These are phyloP conservation scores for Mylabris sibirica DNA, from an alignment of 2,888 invertebrate species.

Conservation along the genomic window DNA sequence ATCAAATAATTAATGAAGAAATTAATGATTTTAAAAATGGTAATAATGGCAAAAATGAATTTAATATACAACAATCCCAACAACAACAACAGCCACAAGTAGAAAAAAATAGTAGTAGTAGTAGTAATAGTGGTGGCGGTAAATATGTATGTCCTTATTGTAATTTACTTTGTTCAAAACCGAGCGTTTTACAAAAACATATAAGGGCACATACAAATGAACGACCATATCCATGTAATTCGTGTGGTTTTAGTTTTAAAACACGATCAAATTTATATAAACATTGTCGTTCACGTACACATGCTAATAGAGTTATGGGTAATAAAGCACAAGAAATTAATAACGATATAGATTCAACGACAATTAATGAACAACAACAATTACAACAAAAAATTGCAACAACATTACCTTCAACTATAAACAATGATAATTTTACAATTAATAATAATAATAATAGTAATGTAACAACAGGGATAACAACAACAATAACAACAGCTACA, in stretches of 20 bases:
- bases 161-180: constrained; percentile 88
- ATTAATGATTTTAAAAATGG: constrained; percentile 18
- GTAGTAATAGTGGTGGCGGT: constrained; percentile 70
- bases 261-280: constrained; percentile 94
- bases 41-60: constrained; percentile 18
- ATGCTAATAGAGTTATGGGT: constrained; percentile 60
- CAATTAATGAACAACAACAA: constrained; percentile 26
- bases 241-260: constrained; percentile 92
- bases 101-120: constrained; percentile 50
- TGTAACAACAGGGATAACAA: constrained; percentile 1
- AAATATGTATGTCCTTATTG: constrained; percentile 89
- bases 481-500: background rate
- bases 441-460: background rate
- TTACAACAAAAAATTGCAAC: constrained; percentile 15
- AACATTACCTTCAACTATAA: constrained; percentile 28
- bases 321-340: constrained; percentile 51
- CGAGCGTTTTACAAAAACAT: constrained; percentile 92
- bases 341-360: constrained; percentile 22
- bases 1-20: constrained; percentile 32
- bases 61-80: constrained; percentile 18
- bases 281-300: constrained; percentile 71
- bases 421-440: constrained; percentile 24
- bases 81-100: too few species aligned
- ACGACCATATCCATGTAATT: constrained; percentile 87
- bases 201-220: constrained; percentile 93